phyloP scores from a whole-genome alignment of 2,113 vertebrate genomes.

The Genyomyrus donnyi region DNA sequence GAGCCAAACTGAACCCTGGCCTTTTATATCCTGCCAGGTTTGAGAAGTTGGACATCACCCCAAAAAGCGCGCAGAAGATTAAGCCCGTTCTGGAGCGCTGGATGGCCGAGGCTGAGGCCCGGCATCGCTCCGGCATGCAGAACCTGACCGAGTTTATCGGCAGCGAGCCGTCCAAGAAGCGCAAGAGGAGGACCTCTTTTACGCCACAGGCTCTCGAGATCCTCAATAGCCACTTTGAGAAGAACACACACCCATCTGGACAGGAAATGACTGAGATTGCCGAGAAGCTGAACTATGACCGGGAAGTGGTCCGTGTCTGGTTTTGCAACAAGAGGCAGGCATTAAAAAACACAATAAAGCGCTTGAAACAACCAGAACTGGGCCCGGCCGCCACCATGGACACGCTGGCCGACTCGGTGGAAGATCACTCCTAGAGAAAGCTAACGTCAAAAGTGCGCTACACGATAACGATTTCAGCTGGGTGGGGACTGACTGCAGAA shows the following conservation, averaged over 20 bases:
- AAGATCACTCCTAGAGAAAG: constrained; percentile 79
- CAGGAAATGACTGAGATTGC: constrained; percentile 99
- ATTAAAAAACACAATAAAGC: constrained; percentile 98
- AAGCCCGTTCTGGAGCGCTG: constrained; percentile 99
- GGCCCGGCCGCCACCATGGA: constrained; percentile 72
- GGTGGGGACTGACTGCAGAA: constrained; percentile 66
- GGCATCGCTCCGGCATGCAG: constrained; percentile 99
- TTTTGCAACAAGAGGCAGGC: constrained; percentile 99
- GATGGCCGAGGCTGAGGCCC: constrained; percentile 99
- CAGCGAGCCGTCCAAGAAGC: constrained; percentile 98
- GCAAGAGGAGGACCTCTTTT: constrained; percentile 99
- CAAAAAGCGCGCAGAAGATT: constrained; percentile 99
- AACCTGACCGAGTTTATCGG: constrained; percentile 99
- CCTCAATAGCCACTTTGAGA: constrained; percentile 99
- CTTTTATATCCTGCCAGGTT: constrained; percentile 99
- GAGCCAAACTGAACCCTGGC: constrained; percentile 99
- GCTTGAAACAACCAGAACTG: constrained; percentile 91
- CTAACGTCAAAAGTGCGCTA: background rate
- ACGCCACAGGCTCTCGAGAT: constrained; percentile 98
- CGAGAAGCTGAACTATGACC: constrained; percentile 98
- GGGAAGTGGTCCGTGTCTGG: constrained; percentile 98
- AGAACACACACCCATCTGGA: constrained; percentile 98
- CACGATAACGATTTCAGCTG: constrained; percentile 37
- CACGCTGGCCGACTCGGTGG: constrained; percentile 82
- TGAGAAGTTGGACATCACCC: constrained; percentile 99